phyloP scores from a whole-genome alignment of 2,113 vertebrate genomes.

The Clarias gariepinus region DNA sequence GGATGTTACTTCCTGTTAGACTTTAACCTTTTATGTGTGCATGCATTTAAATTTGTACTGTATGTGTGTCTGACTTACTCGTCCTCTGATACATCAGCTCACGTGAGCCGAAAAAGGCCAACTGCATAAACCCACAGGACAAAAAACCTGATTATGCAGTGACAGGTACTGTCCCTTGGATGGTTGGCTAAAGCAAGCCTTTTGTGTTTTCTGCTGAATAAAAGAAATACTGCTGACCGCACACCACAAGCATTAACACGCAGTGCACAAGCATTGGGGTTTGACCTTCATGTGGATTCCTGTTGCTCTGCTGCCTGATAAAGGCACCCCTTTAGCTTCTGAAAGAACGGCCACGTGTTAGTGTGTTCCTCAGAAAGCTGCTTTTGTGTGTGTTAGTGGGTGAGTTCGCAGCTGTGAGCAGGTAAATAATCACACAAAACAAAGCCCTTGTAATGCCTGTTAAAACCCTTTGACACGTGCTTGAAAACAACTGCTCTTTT shows the following conservation, averaged over 20 bases:
- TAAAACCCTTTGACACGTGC: constrained; percentile 9
- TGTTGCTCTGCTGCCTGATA: constrained; percentile 53
- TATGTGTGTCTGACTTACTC: constrained; percentile 17
- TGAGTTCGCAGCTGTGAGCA: constrained; percentile 29
- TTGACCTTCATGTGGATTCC: constrained; percentile 72
- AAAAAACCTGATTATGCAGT: constrained; percentile 48
- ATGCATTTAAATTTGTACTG: constrained; percentile 27
- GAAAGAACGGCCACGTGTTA: constrained; percentile 46
- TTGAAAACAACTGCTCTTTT: constrained; percentile 35
- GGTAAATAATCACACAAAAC: constrained; percentile 27
- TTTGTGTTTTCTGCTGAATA: constrained; percentile 59
- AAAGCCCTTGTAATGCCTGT: constrained; percentile 18
- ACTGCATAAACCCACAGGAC: constrained; percentile 50
- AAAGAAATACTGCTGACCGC: constrained; percentile 67
- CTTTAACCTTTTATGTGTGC: constrained; percentile 60
- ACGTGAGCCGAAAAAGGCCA: constrained; percentile 31
- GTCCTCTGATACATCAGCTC: constrained; percentile 47
- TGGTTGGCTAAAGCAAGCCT: constrained; percentile 62
- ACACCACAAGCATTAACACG: constrained; percentile 69
- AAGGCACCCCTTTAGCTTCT: constrained; percentile 35
- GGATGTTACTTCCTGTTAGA: constrained; percentile 61
- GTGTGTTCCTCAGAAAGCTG: constrained; percentile 50
- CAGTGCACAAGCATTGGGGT: constrained; percentile 61
- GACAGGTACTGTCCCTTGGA: constrained; percentile 66
- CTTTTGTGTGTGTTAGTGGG: constrained; percentile 22